These are phyloP conservation scores for Serranus cabrilla DNA, from an alignment of 2,797 vertebrate genomes.

Conservation along the genomic window DNA sequence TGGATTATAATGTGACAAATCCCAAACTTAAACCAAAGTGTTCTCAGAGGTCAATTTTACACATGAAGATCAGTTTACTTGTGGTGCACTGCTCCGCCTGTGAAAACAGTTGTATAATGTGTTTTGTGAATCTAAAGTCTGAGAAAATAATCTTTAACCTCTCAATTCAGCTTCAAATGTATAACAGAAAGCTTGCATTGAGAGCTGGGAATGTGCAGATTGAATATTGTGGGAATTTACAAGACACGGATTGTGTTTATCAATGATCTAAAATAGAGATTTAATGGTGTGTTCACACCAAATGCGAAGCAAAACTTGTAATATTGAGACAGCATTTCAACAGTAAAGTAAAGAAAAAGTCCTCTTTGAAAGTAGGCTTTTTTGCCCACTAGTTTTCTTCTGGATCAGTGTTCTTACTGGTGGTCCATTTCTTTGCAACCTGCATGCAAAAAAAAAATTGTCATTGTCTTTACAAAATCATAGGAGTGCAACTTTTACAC, in stretches of 20 bases:
- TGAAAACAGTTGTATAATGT: background rate
- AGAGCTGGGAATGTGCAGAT: background rate
- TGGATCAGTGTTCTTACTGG: too few relatives aligned
- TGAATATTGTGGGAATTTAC: background rate
- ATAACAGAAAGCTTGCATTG: background rate
- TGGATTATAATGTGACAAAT: background rate
- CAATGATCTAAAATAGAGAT: background rate
- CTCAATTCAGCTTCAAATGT: background rate
- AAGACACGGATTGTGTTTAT: background rate
- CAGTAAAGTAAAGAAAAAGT: too few relatives aligned
- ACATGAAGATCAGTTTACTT: background rate
- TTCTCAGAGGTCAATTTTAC: background rate
- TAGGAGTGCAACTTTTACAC: too few relatives aligned
- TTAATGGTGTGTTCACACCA: too few relatives aligned
- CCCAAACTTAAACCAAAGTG: slow-evolving; percentile 12
- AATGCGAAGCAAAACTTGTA: too few relatives aligned
- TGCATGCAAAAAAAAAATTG: too few relatives aligned
- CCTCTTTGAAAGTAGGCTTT: too few relatives aligned
- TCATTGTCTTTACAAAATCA: too few relatives aligned
- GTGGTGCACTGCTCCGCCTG: too few relatives aligned
- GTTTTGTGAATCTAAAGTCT: background rate
- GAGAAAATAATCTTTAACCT: background rate
- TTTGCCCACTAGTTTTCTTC: too few relatives aligned
- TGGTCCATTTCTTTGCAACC: too few relatives aligned
- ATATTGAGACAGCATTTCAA: too few relatives aligned